A percentile compares a stretch with the other conserved stretches of the same genome.
phyloP scores from a whole-genome alignment of 1,140 invertebrate species.

The Neotoxoptera formosana region DNA sequence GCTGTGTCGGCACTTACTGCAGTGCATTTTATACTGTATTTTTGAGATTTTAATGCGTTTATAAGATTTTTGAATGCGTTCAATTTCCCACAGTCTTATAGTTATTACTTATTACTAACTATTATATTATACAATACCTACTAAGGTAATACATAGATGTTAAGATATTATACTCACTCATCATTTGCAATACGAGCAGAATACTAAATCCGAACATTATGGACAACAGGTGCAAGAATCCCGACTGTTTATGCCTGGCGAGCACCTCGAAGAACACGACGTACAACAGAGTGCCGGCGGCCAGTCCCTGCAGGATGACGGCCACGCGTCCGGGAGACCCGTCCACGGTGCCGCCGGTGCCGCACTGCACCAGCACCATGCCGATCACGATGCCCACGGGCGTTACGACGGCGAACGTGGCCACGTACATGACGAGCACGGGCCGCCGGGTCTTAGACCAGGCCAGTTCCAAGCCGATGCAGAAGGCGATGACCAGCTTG shows the following conservation, averaged over 20 bases:
- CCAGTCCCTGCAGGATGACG: constrained; percentile 79
- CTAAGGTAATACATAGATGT: background rate
- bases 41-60: no score
- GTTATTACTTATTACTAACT: no score
- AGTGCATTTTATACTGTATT: no score
- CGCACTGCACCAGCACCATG: constrained; percentile 65
- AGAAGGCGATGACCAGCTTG: constrained; percentile 78
- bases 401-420: constrained; percentile 73
- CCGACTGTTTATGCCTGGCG: constrained; percentile 75
- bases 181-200: constrained; percentile 78
- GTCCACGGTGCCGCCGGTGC: constrained; percentile 60
- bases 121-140: no score
- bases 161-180: constrained; percentile 72
- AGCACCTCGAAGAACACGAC: constrained; percentile 92
- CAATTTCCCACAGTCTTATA: no score
- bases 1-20: no score
- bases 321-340: constrained; percentile 59
- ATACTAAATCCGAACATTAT: constrained; percentile 77
- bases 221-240: constrained; percentile 74
- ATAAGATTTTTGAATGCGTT: no score
- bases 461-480: constrained; percentile 73
- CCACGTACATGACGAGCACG: constrained; percentile 70
- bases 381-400: constrained; percentile 75
- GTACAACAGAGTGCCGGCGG: constrained; percentile 86
- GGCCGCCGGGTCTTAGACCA: constrained; percentile 70